Percentiles rank a stretch among this genome's conserved stretches.
Conservation (phyloP, 2,797 vertebrate genomes). For the Nyctalus aviator region DNA sequence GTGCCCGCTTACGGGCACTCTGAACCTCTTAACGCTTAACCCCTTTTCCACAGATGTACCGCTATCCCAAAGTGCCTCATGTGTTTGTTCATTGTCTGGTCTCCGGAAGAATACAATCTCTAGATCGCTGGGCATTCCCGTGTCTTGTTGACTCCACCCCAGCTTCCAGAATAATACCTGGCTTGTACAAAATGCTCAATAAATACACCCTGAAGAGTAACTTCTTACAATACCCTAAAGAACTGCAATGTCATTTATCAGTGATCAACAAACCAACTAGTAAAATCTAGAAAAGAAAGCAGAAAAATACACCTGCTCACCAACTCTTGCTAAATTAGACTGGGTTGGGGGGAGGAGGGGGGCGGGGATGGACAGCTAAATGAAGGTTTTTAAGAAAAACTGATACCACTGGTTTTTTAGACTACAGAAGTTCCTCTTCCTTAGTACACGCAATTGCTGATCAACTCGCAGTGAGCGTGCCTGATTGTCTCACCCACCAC, state of each 20-base stretch:
- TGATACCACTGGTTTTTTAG: neutral
- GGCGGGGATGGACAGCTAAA: neutral
- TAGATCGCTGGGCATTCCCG: neutral
- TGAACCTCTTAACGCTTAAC: neutral
- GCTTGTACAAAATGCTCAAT: neutral
- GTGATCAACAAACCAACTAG: neutral
- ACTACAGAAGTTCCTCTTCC: neutral
- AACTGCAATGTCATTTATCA: neutral
- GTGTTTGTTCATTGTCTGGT: neutral
- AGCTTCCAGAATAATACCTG: constrained; percentile 22
- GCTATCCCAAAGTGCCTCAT: neutral
- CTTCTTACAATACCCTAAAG: constrained; percentile 10
- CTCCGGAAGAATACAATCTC: neutral
- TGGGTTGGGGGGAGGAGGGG: too few species aligned
- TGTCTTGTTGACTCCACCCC: neutral
- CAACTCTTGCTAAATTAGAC: constrained; percentile 13
- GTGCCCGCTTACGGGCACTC: neutral
- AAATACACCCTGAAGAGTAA: neutral
- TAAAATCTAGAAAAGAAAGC: neutral
- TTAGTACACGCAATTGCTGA: neutral
- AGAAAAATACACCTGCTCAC: neutral
- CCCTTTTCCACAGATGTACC: constrained; percentile 1
- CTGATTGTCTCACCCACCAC: neutral
- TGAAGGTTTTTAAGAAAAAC: constrained; percentile 52
- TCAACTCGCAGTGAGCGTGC: neutral